A percentile compares a stretch with the other conserved stretches of the same genome.
Conservation (phyloP, 2,113 vertebrate genomes). For the Ceyx melanurus region DNA sequence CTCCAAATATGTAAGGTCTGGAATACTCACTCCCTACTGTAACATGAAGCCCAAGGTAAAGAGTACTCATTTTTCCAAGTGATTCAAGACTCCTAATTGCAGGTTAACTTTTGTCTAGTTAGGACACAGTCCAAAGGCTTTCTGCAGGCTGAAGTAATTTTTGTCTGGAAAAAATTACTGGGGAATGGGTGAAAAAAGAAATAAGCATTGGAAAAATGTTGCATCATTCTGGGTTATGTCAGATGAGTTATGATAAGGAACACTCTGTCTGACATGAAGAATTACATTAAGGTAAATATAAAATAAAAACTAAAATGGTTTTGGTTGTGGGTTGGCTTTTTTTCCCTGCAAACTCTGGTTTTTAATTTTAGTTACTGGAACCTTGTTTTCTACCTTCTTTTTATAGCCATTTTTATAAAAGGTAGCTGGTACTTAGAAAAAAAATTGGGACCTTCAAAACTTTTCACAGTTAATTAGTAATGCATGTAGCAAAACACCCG, state of each 20-base stretch:
- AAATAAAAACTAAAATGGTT: slow-evolving; percentile 1
- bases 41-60: slow-evolving; percentile 28
- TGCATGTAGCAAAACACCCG: slow-evolving; percentile 70
- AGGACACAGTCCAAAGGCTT: slow-evolving; percentile 6
- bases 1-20: not conserved
- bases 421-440: slow-evolving; percentile 67
- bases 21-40: slow-evolving; percentile 30
- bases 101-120: slow-evolving; percentile 46
- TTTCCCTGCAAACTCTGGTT: not conserved
- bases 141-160: slow-evolving; percentile 33
- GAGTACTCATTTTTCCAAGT: slow-evolving; percentile 46
- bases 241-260: slow-evolving; percentile 48
- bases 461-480: slow-evolving; percentile 78
- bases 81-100: slow-evolving; percentile 35
- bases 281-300: not conserved
- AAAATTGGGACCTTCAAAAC: slow-evolving; percentile 64
- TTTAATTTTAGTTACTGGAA: slow-evolving; percentile 64
- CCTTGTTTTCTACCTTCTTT: slow-evolving; percentile 22
- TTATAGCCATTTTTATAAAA: slow-evolving; percentile 64
- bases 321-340: not conserved
- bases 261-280: slow-evolving; percentile 9
- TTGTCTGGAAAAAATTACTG: slow-evolving; percentile 38
- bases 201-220: slow-evolving; percentile 20
- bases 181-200: not conserved
- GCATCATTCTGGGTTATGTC: slow-evolving; percentile 14